A percentile compares a stretch with the other conserved stretches of the same genome.
phyloP scores from a whole-genome alignment of 92 coral and sea anemone genomes.

The Muricea muricata region DNA sequence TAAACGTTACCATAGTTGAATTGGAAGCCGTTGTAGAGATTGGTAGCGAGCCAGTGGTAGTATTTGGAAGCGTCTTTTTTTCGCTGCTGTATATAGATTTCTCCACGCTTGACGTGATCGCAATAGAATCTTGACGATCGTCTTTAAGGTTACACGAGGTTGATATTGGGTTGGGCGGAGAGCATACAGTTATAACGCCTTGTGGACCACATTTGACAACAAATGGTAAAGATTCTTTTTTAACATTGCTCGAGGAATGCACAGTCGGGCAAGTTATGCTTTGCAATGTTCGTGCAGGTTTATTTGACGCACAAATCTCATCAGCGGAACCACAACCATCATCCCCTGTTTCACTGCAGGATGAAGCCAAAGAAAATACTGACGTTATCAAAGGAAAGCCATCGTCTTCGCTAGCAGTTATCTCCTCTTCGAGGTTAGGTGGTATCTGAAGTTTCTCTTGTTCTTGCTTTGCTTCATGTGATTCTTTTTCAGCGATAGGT shows the following conservation, averaged over 20 bases:
- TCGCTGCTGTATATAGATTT: not conserved
- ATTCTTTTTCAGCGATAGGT: not conserved
- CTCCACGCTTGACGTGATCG: not conserved
- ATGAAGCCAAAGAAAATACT: slow-evolving; percentile 30
- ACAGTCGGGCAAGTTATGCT: not conserved
- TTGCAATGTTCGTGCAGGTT: not conserved
- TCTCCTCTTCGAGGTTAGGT: not conserved
- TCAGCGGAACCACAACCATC: not conserved
- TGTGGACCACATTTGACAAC: slow-evolving; percentile 17
- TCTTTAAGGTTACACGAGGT: not conserved
- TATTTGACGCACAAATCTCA: not conserved
- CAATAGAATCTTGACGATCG: not conserved
- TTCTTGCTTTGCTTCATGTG: slow-evolving; percentile 6
- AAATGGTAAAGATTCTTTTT: not conserved
- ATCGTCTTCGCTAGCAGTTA: slow-evolving; percentile 4
- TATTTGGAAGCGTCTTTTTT: not conserved
- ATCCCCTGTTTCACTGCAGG: not conserved
- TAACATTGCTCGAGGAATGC: not conserved
- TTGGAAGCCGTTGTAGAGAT: not conserved
- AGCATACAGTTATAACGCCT: slow-evolving; percentile 25
- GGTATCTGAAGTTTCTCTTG: no score
- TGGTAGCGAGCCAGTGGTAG: not conserved
- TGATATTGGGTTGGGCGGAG: not conserved
- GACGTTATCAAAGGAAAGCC: slow-evolving; percentile 37
- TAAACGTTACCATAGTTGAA: not conserved